phyloP scores from a whole-genome alignment of 1,140 invertebrate genomes.

The Globodera ellingtonae region DNA sequence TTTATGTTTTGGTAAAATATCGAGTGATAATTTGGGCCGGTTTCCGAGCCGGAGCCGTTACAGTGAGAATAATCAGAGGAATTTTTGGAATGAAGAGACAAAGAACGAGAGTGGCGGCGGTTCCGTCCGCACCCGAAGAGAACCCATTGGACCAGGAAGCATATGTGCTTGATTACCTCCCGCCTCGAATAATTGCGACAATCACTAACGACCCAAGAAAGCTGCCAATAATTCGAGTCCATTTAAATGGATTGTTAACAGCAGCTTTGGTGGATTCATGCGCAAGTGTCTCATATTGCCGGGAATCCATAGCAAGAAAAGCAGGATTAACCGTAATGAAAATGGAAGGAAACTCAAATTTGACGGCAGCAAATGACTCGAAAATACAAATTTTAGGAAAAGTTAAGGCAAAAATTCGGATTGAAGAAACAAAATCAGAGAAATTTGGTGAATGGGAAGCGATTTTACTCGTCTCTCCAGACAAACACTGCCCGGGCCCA shows the following conservation, averaged over 20 bases:
- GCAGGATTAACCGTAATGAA: background rate
- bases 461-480: background rate
- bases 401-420: background rate
- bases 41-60: background rate
- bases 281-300: background rate
- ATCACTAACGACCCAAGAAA: too few relatives aligned
- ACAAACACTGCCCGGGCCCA: background rate
- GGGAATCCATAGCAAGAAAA: background rate
- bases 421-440: background rate
- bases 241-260: background rate
- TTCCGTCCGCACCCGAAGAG: background rate
- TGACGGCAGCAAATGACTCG: background rate
- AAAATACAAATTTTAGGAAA: background rate
- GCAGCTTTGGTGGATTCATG: too few relatives aligned
- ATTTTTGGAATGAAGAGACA: background rate
- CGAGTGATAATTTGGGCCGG: background rate
- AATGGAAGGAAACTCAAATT: too few relatives aligned
- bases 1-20: background rate
- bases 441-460: background rate
- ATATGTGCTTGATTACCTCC: background rate
- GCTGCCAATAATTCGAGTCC: background rate
- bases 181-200: background rate
- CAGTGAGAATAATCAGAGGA: background rate
- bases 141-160: conserved; percentile 6
- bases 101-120: background rate